Conservation (phyloP, 2,797 vertebrate species). For the Buphagus erythrorhynchus region DNA sequence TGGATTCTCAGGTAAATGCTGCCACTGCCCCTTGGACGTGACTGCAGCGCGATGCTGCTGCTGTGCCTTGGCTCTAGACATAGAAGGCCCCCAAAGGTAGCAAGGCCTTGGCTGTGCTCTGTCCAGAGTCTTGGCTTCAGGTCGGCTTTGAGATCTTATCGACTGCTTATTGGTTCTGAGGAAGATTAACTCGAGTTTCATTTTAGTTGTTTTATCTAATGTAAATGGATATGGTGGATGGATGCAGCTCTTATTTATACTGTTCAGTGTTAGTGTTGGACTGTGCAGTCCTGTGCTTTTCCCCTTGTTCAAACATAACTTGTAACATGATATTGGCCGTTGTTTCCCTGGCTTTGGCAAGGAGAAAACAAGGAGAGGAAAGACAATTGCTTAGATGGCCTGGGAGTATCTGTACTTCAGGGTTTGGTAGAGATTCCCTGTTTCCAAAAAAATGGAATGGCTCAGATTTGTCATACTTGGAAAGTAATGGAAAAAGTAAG, state of each 20-base stretch:
- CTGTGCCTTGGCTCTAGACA: neutral
- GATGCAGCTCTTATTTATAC: neutral
- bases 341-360: conserved; percentile 6
- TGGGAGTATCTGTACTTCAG: neutral
- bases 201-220: neutral
- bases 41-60: conserved; percentile 28
- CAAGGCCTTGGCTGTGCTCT: neutral
- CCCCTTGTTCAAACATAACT: neutral
- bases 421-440: neutral
- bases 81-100: neutral
- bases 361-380: neutral
- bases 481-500: neutral
- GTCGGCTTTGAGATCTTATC: neutral
- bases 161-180: neutral
- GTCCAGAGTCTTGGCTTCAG: neutral
- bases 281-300: neutral
- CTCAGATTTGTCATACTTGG: neutral
- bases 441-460: neutral
- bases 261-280: neutral
- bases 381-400: neutral
- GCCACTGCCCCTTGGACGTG: neutral
- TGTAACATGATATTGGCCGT: neutral
- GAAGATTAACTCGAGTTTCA: neutral
- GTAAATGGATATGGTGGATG: neutral
- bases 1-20: neutral